These are phyloP conservation scores for Scaptomyza polygonia DNA, from an alignment of 2,888 invertebrate species.

Conservation along the genomic window DNA sequence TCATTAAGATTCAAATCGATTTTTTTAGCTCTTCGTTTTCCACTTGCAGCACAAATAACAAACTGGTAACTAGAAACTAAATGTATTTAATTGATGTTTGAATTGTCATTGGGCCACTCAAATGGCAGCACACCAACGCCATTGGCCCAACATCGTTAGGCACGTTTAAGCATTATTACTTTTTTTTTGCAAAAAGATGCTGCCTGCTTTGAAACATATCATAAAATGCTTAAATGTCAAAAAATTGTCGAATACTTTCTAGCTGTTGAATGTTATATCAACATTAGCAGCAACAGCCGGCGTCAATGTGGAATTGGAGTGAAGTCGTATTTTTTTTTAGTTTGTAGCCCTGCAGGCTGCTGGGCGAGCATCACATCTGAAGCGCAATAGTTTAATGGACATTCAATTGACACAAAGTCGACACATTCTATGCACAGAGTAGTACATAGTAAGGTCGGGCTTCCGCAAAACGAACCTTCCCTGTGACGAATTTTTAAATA, in stretches of 20 bases:
- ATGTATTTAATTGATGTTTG: constrained; percentile 1
- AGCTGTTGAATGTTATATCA: constrained; percentile 37
- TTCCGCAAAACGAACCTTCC: too few relatives aligned
- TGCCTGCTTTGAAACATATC: constrained; percentile 40
- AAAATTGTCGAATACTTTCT: constrained; percentile 44
- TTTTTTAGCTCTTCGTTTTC: background rate
- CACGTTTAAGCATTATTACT: constrained; percentile 27
- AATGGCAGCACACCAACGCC: background rate
- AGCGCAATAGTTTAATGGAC: constrained; percentile 69
- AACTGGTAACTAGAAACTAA: background rate
- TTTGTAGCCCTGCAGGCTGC: background rate
- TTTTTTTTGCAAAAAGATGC: constrained; percentile 8
- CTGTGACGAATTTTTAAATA: too few relatives aligned
- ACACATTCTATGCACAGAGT: constrained; percentile 45
- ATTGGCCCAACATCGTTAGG: constrained; percentile 12
- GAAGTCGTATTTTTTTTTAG: constrained; percentile 20
- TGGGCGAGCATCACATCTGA: constrained; percentile 25
- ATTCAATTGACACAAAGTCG: constrained; percentile 63
- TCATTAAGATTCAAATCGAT: background rate
- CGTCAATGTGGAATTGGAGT: background rate
- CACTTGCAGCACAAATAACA: background rate
- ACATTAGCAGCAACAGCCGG: constrained; percentile 10
- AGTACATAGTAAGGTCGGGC: background rate
- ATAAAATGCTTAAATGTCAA: constrained; percentile 50
- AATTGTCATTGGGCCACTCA: constrained; percentile 11